Percentiles rank a stretch among this genome's conserved stretches.
Conservation (phyloP, 2,113 vertebrate species). For the Tautogolabrus adspersus region DNA sequence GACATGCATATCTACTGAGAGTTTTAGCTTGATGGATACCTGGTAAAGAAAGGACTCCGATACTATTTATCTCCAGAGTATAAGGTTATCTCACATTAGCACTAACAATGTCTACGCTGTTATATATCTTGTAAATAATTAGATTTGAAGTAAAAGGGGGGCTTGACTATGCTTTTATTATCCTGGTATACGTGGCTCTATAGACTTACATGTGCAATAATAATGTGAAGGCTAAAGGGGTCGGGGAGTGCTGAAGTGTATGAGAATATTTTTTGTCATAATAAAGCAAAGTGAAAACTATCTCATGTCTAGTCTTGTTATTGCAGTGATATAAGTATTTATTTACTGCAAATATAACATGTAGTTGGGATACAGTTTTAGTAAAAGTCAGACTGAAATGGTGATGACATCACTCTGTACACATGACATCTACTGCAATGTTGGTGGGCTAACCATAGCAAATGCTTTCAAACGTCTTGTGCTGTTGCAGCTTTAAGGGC, state of each 20-base stretch:
- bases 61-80: not conserved
- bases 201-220: too few species aligned
- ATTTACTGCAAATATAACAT: not conserved
- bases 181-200: not conserved
- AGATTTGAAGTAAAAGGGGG: not conserved
- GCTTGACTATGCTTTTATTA: not conserved
- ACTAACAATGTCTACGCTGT: not conserved
- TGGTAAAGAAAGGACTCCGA: not conserved
- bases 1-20: not conserved
- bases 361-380: not conserved
- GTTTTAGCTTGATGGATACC: not conserved
- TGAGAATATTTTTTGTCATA: not conserved
- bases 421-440: too few species aligned
- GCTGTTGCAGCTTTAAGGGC: too few species aligned
- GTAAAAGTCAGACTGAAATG: not conserved
- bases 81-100: too few species aligned
- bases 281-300: conserved; percentile 11
- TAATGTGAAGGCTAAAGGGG: not conserved
- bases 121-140: not conserved
- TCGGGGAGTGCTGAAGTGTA: not conserved
- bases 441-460: too few species aligned
- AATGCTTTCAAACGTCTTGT: too few species aligned
- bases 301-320: not conserved
- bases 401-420: too few species aligned
- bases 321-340: not conserved